These are phyloP conservation scores for Pseudocheirus occidentalis DNA, from an alignment of 2,797 vertebrate species.

Conservation along the genomic window DNA sequence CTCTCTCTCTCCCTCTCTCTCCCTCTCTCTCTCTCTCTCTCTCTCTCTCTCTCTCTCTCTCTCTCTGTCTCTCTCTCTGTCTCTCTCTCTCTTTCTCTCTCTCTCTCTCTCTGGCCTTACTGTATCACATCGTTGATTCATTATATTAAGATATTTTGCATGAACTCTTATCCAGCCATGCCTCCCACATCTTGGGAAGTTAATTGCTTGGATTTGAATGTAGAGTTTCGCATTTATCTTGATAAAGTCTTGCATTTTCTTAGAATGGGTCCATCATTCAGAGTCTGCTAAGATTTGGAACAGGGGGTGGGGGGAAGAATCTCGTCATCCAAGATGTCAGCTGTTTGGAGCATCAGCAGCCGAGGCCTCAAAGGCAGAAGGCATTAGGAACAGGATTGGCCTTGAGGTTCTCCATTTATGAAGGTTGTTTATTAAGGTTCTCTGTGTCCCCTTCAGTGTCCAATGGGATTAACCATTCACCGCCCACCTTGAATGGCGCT, in stretches of 20 bases:
- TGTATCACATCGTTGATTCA: not conserved
- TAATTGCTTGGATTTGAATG: not conserved
- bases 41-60: no score
- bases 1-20: no score
- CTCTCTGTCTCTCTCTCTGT: no score
- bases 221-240: not conserved
- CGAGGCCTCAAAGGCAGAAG: not conserved
- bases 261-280: not conserved
- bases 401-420: not conserved
- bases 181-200: not conserved
- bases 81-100: no score
- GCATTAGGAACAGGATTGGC: not conserved
- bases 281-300: not conserved
- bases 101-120: not conserved
- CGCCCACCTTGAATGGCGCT: slow-evolving; percentile 95
- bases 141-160: not conserved
- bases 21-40: no score
- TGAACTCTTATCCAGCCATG: not conserved
- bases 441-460: slow-evolving; percentile 87
- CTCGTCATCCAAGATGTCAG: not conserved
- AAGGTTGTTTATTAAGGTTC: not conserved
- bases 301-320: not conserved
- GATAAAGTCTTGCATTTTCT: not conserved
- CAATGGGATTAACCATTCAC: slow-evolving; percentile 97
- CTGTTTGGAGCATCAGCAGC: not conserved